Conservation (phyloP, 2,888 invertebrate species). For the Protodeltote pygarga region DNA sequence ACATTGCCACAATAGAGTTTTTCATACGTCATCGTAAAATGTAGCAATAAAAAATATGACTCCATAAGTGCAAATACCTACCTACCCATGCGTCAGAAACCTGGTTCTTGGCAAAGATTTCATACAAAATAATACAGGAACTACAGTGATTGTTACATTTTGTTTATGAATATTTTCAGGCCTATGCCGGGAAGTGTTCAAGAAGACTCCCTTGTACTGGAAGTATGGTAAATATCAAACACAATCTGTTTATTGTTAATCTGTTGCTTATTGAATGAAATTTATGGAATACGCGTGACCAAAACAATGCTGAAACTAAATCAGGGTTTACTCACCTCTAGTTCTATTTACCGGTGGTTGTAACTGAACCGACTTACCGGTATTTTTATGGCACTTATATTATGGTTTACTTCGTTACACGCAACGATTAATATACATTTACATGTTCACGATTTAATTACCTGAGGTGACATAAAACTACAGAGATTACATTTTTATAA, state of each 20-base stretch:
- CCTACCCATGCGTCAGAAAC: too few species aligned
- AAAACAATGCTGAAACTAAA: constrained; percentile 36
- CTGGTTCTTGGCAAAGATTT: constrained; percentile 51
- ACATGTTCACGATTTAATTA: constrained; percentile 29
- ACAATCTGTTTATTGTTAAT: constrained; percentile 4
- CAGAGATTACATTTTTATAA: constrained; percentile 38
- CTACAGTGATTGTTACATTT: constrained; percentile 8
- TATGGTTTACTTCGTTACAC: constrained; percentile 25
- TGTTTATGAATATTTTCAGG: constrained; percentile 82
- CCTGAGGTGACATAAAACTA: constrained; percentile 37
- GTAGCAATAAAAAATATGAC: constrained; percentile 26
- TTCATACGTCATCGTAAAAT: constrained; percentile 17
- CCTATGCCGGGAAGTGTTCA: constrained; percentile 90
- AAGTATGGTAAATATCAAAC: constrained; percentile 90
- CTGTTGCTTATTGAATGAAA: constrained; percentile 26
- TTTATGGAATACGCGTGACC: constrained; percentile 41
- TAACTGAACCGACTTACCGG: constrained; percentile 19
- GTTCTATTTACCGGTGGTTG: constrained; percentile 15
- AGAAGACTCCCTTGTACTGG: constrained; percentile 92
- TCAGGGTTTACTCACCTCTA: constrained; percentile 25
- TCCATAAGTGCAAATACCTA: constrained; percentile 37
- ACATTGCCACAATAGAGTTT: constrained; percentile 14
- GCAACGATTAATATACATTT: constrained; percentile 13
- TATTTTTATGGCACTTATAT: constrained; percentile 20
- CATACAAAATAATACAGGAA: constrained; percentile 7